Conservation (phyloP, 2,888 invertebrate genomes). For the Dione juno region DNA sequence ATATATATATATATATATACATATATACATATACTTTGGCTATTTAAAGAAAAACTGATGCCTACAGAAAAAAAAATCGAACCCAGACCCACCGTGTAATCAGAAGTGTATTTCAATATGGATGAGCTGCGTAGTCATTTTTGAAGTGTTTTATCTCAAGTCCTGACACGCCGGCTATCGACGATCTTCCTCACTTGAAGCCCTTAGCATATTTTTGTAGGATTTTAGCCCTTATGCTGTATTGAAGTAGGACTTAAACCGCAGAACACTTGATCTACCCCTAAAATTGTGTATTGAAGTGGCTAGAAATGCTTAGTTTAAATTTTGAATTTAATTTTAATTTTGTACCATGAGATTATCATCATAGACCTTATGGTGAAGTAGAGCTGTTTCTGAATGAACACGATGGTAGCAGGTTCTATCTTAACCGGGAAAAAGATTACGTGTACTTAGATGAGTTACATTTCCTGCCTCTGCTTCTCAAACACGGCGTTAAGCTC, state of each 20-base stretch:
- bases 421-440: too few relatives aligned
- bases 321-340: conserved; percentile 15
- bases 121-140: conserved; percentile 5
- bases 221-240: conserved; percentile 10
- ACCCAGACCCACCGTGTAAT: not conserved
- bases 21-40: not conserved
- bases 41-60: not conserved
- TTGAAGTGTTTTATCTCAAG: conserved; percentile 31
- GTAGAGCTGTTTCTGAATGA: too few relatives aligned
- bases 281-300: conserved; percentile 14
- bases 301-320: conserved; percentile 8
- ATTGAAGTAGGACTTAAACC: not conserved
- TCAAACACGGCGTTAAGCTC: too few relatives aligned
- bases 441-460: too few relatives aligned
- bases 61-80: not conserved
- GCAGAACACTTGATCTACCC: conserved; percentile 14
- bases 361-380: too few relatives aligned
- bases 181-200: conserved; percentile 25
- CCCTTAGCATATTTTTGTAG: not conserved
- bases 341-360: not conserved
- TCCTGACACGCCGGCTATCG: conserved; percentile 30
- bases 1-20: too few relatives aligned
- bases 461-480: too few relatives aligned
- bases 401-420: too few relatives aligned
- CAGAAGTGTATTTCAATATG: conserved; percentile 5